Evolutionary conservation across 1,140 invertebrate genomes (phyloP), one percentile per base, ranked within the genome.

Genomic region (Pseudomyrmex cubaensis): DNA sequence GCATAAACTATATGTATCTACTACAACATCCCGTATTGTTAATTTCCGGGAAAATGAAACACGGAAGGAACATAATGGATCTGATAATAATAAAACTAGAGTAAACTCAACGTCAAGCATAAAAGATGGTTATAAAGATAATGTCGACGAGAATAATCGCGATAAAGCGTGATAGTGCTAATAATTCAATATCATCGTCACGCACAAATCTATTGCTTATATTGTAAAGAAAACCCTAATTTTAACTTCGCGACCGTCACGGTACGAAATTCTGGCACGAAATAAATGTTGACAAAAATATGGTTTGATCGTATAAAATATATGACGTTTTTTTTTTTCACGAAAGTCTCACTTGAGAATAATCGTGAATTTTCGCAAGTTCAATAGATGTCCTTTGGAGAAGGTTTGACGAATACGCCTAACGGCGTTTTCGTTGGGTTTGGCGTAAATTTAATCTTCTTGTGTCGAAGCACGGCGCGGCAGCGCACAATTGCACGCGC

Each of bases 11-110:
- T 35, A 35, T 35, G 35, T 35, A 35, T 56, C 13, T 17, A 22
- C n/a, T 61, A 25, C 50, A 80, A 72, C 20, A 12, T 17, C 20
- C 44, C 44, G 44, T 61, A 72, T 80, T 54, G 56, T n/a, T 72
- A 80, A 80, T 80, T 80, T 80, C 76, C 76, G 66, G 66, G 46
- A 15, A 80, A 80, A 72, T 59, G 22, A 61, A 80, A 80, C 66
- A 80, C 76, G 76, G 56, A 80, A 61, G 66, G 44, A 22, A 15
- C 46, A 70, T 72, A 80, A 80, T 80, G 76, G 46, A 72, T 80
- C 56, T 59, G 66, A 80, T 80, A 80, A 77, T 67, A 77, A 80
- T 80, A 72, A 80, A 80, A 80, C 59, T 70, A 80, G n/a, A 70
- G 54, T 72, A 78, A 48, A 35, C 46, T 52, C 12, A 13, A 54